These are phyloP conservation scores for Osedax frankpressi DNA, from an alignment of 2,888 invertebrate species.

Conservation along the genomic window DNA sequence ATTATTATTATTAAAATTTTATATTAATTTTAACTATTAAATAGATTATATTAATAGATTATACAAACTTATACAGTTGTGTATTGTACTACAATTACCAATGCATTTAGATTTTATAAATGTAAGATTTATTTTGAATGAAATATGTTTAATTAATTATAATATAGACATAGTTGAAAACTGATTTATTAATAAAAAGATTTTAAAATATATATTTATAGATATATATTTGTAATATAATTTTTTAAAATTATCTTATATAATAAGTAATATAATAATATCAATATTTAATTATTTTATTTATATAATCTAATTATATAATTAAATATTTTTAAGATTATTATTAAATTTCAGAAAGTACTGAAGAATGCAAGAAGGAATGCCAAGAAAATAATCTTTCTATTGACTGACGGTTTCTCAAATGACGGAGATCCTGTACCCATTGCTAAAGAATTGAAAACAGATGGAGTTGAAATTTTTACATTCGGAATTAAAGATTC, in stretches of 20 bases:
- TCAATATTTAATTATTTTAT: background rate
- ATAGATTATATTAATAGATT: too few species aligned
- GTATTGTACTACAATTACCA: too few species aligned
- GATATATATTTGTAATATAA: too few species aligned
- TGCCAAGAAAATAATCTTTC: conserved; percentile 54
- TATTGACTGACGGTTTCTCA: conserved; percentile 60
- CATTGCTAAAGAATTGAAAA: conserved; percentile 51
- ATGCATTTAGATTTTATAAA: too few species aligned
- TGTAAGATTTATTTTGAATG: too few species aligned
- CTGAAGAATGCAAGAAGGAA: conserved; percentile 35
- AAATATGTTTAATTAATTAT: too few species aligned
- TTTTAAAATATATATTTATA: background rate
- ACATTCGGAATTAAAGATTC: conserved; percentile 56
- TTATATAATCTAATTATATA: background rate
- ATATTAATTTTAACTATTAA: too few species aligned
- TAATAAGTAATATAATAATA: background rate
- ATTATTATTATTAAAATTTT: too few species aligned
- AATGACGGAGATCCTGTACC: conserved; percentile 59
- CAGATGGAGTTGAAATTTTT: conserved; percentile 47
- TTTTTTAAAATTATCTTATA: too few species aligned
- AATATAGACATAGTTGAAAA: too few species aligned
- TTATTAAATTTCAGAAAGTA: conserved; percentile 33
- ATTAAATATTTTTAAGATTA: background rate
- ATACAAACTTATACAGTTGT: too few species aligned
- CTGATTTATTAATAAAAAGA: too few species aligned